These are phyloP conservation scores for Clinocottus analis DNA, from an alignment of 2,113 vertebrate species.

Conservation along the genomic window DNA sequence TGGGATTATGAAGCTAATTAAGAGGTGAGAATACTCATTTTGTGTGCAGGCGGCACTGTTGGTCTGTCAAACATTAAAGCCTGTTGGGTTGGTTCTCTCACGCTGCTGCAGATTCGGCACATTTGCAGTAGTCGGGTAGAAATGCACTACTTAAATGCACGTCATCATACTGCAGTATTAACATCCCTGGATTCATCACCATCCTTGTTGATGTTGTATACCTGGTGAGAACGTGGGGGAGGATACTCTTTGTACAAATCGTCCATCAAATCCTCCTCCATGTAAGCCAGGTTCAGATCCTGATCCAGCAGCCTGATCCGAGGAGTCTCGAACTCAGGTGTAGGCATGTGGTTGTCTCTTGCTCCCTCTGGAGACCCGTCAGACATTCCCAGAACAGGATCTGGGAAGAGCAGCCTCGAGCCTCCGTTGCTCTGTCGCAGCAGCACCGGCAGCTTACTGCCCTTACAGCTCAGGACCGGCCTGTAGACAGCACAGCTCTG, in stretches of 20 bases:
- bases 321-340: conserved; percentile 76
- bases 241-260: conserved; percentile 91
- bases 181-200: background rate
- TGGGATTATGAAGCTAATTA: conserved; percentile 51
- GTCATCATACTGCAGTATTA: conserved; percentile 2
- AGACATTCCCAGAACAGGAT: conserved; percentile 48
- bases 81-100: conserved; percentile 4
- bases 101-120: conserved; percentile 30
- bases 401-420: conserved; percentile 63
- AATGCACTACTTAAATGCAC: background rate
- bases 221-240: conserved; percentile 87
- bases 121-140: conserved; percentile 14
- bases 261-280: conserved; percentile 90
- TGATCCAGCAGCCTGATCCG: conserved; percentile 76
- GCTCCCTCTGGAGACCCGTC: conserved; percentile 49
- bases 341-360: conserved; percentile 35
- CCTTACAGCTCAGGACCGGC: conserved; percentile 86
- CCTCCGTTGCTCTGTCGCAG: conserved; percentile 78
- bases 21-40: conserved; percentile 14
- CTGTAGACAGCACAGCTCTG: conserved; percentile 85
- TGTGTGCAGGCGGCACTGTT: background rate
- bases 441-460: conserved; percentile 91
- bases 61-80: conserved; percentile 35
- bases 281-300: conserved; percentile 80
- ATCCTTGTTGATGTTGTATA: conserved; percentile 68